Base-by-base conservation (phyloP, 2,113 vertebrate species). In the Grus americana region DNA sequence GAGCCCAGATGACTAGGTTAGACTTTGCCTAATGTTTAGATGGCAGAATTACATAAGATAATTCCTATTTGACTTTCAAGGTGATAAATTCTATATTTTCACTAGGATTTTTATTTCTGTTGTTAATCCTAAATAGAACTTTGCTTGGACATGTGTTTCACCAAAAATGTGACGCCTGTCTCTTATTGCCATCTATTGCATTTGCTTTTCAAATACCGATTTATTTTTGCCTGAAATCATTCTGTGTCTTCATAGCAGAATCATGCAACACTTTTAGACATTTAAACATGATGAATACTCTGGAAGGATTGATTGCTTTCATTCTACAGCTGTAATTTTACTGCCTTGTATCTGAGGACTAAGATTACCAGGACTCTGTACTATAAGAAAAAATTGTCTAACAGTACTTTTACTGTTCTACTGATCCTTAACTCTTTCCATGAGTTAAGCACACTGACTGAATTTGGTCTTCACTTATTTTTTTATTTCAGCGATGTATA, bases 191-290 rank as follows among this genome's bases (percentile, higher is more conserved):
- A 79, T 96, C 78, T 94, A 94, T 92, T 96, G 72, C 76, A 90
- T 92, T 97, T 97, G 58, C 67, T 93, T 96, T 97, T 97, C 87
- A 94, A 97, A 95, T 92, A 40, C 32, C 79, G 87, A 94, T 92
- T 95, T 92, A 75, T 83, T 96, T 97, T 91, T 97, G 63, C 40
- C 84, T 93, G 78, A 76, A 61, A 93, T 76, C 46, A 93, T 78
- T 90, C 88, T 94, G 79, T 88, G 30, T 27, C 42, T 89, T 94
- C 82, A 68, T 5, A 29, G 76, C 34, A 84, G 73, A 95, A 89
- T 97, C 71, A 46, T 73, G 57, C 93, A 96, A 96, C 57, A 94
- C 52, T 68, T 89, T 89, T 47, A 86, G 74, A 91, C 27, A 90
- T 83, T 97, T 96, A 81, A 93, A 96, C 52, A 34, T 91, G 67